phyloP scores from a whole-genome alignment of 2,113 vertebrate genomes.

The Tympanuchus pallidicinctus region DNA sequence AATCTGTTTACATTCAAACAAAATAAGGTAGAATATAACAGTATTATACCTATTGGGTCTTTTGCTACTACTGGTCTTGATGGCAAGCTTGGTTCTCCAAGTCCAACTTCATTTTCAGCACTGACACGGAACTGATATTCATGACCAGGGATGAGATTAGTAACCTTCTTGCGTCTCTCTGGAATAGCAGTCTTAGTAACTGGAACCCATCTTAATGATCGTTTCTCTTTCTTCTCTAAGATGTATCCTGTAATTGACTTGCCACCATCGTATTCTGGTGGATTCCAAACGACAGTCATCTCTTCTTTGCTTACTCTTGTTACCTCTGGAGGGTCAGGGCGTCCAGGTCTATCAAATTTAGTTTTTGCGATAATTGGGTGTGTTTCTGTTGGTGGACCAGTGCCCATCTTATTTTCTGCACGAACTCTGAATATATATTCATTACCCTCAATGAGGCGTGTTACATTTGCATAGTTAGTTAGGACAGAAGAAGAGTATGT shows the following conservation, averaged over 20 bases:
- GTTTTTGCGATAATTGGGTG: slow-evolving; percentile 92
- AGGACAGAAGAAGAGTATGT: slow-evolving; percentile 90
- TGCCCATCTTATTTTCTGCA: slow-evolving; percentile 98
- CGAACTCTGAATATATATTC: slow-evolving; percentile 97
- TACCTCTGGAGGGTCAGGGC: slow-evolving; percentile 92
- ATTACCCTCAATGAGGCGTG: slow-evolving; percentile 94
- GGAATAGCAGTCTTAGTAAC: slow-evolving; percentile 90
- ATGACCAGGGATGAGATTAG: slow-evolving; percentile 91
- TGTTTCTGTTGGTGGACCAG: slow-evolving; percentile 93
- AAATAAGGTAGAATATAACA: slow-evolving; percentile 2
- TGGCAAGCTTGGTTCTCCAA: slow-evolving; percentile 91
- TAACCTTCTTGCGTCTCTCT: slow-evolving; percentile 88
- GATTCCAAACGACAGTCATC: slow-evolving; percentile 95
- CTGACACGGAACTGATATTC: slow-evolving; percentile 98
- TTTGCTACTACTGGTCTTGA: slow-evolving; percentile 92
- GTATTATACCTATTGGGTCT: slow-evolving; percentile 89
- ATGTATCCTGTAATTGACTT: slow-evolving; percentile 95
- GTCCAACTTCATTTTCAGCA: slow-evolving; percentile 96
- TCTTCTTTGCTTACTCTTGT: slow-evolving; percentile 92
- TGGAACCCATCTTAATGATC: slow-evolving; percentile 89
- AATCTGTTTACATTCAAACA: background rate
- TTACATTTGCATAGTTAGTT: slow-evolving; percentile 87
- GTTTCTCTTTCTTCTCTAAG: slow-evolving; percentile 94
- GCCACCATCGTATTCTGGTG: slow-evolving; percentile 94
- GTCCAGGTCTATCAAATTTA: slow-evolving; percentile 89